Percentiles rank a stretch among this genome's conserved stretches.
Evolutionary conservation across 2,888 invertebrate species (phyloP).

Genomic region (Schizotus pectinicornis): DNA sequence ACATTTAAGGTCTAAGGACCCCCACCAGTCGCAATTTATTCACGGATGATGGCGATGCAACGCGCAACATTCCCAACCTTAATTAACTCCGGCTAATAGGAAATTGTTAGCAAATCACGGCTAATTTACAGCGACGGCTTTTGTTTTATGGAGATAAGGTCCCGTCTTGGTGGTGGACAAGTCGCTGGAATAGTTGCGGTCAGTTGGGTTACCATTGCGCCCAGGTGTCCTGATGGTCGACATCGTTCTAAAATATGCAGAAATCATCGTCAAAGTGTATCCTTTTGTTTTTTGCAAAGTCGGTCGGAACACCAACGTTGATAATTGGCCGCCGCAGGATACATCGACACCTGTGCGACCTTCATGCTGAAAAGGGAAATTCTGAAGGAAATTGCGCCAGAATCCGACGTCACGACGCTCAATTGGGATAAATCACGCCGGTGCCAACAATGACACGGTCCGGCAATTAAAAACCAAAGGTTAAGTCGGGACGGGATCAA

Average conservation of each 20-base stretch:
- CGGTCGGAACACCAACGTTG: slow-evolving; percentile 50
- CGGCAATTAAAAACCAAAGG: slow-evolving; percentile 8
- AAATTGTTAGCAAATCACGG: slow-evolving; percentile 39
- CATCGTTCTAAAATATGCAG: slow-evolving; percentile 33
- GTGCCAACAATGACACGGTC: neutral
- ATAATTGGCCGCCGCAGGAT: slow-evolving; percentile 45
- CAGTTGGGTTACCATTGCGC: slow-evolving; percentile 13
- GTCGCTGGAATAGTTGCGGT: slow-evolving; percentile 33
- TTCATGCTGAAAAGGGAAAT: slow-evolving; percentile 14
- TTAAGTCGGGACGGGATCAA: slow-evolving; percentile 26
- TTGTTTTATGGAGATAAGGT: slow-evolving; percentile 38
- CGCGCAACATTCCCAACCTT: slow-evolving; percentile 20
- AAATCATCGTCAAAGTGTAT: slow-evolving; percentile 32
- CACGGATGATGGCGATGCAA: slow-evolving; percentile 1
- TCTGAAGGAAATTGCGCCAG: neutral
- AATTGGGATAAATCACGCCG: neutral
- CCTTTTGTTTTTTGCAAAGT: slow-evolving; percentile 39
- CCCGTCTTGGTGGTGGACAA: slow-evolving; percentile 7
- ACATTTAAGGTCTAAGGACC: no score
- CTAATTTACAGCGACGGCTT: slow-evolving; percentile 36
- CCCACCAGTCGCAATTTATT: no score
- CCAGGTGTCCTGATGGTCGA: slow-evolving; percentile 32
- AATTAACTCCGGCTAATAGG: slow-evolving; percentile 36
- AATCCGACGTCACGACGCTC: neutral
- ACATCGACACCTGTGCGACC: slow-evolving; percentile 44